Percentiles rank a stretch among this genome's conserved stretches.
These are phyloP conservation scores for Notoglanidium macrostoma DNA, from an alignment of 2,797 vertebrate species.

Conservation along the genomic window DNA sequence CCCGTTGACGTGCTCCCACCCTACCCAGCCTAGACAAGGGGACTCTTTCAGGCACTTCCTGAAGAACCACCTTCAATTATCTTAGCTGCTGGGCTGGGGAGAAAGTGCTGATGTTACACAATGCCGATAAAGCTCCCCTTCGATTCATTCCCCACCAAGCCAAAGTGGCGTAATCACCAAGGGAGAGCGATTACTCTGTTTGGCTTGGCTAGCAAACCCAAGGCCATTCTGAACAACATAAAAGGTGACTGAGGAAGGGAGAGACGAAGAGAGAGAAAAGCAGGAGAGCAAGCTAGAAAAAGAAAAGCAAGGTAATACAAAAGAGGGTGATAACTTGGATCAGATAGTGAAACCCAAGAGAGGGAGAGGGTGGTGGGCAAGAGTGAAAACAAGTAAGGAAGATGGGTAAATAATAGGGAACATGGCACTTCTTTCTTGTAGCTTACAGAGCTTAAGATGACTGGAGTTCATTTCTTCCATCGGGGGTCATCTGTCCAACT, in stretches of 20 bases:
- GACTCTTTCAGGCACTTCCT: conserved; percentile 72
- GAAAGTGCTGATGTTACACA: conserved; percentile 61
- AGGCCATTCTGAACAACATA: conserved; percentile 65
- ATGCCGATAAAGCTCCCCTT: conserved; percentile 48
- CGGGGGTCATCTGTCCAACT: conserved; percentile 37
- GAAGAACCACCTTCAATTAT: conserved; percentile 81
- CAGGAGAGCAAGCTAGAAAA: conserved; percentile 13
- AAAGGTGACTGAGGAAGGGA: conserved; percentile 41
- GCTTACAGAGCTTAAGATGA: conserved; percentile 47
- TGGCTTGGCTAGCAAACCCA: conserved; percentile 64
- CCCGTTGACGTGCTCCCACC: conserved; percentile 48
- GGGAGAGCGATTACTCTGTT: conserved; percentile 50
- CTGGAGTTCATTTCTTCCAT: conserved; percentile 66
- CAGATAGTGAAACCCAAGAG: conserved; percentile 12
- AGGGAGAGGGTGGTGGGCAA: conserved; percentile 14
- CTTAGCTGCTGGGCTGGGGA: conserved; percentile 59
- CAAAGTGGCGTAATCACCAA: conserved; percentile 49
- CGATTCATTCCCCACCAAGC: conserved; percentile 42
- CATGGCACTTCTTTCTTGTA: conserved; percentile 50
- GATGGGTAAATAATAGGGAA: background rate
- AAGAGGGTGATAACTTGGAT: background rate
- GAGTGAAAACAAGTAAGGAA: background rate
- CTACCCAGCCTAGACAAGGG: conserved; percentile 70
- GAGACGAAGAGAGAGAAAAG: conserved; percentile 18
- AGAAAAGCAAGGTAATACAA: conserved; percentile 11